A percentile compares a stretch with the other conserved stretches of the same genome.
These are phyloP conservation scores for Scolopax rusticola DNA, from an alignment of 2,797 vertebrate species.

Conservation along the genomic window DNA sequence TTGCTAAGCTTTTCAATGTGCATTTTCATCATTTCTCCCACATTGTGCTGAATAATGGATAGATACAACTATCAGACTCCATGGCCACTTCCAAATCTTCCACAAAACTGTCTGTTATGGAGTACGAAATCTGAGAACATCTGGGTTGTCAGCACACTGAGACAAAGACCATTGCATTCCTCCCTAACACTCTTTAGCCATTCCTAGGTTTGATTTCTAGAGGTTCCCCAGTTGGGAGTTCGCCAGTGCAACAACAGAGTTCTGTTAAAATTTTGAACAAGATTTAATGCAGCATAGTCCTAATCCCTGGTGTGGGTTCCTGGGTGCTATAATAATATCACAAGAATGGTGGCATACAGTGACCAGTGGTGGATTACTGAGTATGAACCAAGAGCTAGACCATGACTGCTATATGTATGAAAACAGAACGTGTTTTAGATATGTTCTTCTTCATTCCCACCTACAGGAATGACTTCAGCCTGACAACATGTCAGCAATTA, in stretches of 20 bases:
- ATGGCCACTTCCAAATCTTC: neutral
- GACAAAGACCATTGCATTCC: neutral
- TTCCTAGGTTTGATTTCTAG: neutral
- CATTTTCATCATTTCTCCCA: neutral
- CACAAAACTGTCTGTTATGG: neutral
- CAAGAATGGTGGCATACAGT: neutral
- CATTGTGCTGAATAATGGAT: neutral
- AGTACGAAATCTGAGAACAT: neutral
- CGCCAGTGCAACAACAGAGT: neutral
- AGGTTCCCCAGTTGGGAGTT: neutral
- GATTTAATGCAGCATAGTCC: neutral
- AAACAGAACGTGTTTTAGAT: neutral
- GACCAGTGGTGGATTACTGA: neutral
- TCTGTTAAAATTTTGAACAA: neutral
- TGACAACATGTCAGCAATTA: neutral
- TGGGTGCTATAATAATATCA: neutral
- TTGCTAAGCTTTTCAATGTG: neutral
- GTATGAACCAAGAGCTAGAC: neutral
- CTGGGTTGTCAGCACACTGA: neutral
- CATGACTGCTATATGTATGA: neutral
- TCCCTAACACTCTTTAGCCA: rapidly evolving
- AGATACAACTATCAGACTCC: neutral
- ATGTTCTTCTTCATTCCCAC: neutral
- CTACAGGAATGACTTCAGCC: neutral
- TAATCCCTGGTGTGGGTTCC: neutral